Base-by-base conservation (phyloP, 1,140 invertebrate species). In the Rhopalosiphum padi region DNA sequence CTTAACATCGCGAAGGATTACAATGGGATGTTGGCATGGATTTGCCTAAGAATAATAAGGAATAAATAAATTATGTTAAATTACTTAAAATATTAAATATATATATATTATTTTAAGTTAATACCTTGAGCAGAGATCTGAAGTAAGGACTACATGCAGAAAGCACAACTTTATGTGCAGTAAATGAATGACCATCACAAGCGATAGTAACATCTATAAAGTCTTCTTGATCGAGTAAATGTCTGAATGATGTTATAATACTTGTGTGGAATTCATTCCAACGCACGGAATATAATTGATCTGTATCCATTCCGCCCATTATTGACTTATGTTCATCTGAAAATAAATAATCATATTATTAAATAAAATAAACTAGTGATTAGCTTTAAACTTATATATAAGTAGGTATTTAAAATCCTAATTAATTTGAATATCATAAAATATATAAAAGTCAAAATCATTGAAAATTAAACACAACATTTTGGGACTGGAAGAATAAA, bases 211-310 rank as follows among this genome's bases (percentile, higher is more conserved):
- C 98, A 95, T 99, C 98, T 77, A 98, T 98, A 95, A 98, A 98
- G 95, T 98, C 97, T 95, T 98, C 97, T 95, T 98, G 97, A 95
- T 98, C 97, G 46, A 97, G 96, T 94, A 99, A 96, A 95, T 98
- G 97, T 93, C 98, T 96, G 95, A 98, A 98, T 90, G 98, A 98
- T 93, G 96, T 98, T 93, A 98, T 96, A 95, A 99, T 98, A 94
- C 97, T 98, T 93, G 97, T 97, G 95, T 98, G 98, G 96, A 98
- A 98, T 95, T 98, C 98, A 95, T 98, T 98, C 98, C 98, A 99
- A 95, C 98, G 97, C 95, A 99, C 96, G 95, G 98, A 98, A 96
- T 98, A 99, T 95, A 98, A 97, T 96, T 99, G 98, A 96, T 98
- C 97, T 94, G 96, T 95, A 94, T 95, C 96, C 95, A 96, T 96